phyloP scores from a whole-genome alignment of 2,888 invertebrate genomes.

The Dermolepida albohirtum region DNA sequence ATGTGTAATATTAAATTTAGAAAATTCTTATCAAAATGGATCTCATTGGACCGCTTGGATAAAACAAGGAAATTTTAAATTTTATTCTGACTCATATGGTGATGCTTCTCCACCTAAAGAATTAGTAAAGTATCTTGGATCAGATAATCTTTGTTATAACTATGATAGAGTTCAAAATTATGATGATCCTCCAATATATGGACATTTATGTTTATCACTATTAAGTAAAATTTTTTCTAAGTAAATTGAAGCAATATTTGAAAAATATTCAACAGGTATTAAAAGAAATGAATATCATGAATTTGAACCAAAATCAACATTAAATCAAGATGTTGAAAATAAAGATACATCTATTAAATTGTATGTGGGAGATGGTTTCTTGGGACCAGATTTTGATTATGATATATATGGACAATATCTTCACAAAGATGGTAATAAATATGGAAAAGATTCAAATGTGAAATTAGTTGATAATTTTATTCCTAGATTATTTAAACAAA shows the following conservation, averaged over 20 bases:
- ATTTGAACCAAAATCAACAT: background rate
- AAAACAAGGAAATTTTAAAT: conserved; percentile 52
- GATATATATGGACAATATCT: background rate
- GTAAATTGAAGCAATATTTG: too few species aligned
- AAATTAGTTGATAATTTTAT: too few species aligned
- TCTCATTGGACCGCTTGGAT: conserved; percentile 60
- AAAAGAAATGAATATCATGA: background rate
- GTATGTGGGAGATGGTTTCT: background rate
- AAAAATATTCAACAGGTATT: conserved; percentile 1
- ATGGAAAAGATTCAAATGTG: too few species aligned
- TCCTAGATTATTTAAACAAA: too few species aligned
- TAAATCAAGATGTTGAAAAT: background rate
- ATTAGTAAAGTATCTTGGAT: too few species aligned
- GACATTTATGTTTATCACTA: too few species aligned
- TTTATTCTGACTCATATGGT: conserved; percentile 51
- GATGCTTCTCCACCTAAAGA: too few species aligned
- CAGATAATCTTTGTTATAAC: too few species aligned
- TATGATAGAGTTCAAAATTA: too few species aligned
- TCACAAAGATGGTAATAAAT: too few species aligned
- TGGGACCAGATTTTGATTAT: background rate
- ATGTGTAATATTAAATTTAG: conserved; percentile 56
- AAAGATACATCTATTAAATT: background rate
- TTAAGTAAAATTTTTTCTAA: too few species aligned
- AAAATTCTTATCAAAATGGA: conserved; percentile 50
- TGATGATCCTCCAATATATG: too few species aligned